Evolutionary conservation across 2,797 vertebrate species (phyloP), one percentile per base, ranked within the genome.

Genomic region (Enteromius fasciolatus): DNA sequence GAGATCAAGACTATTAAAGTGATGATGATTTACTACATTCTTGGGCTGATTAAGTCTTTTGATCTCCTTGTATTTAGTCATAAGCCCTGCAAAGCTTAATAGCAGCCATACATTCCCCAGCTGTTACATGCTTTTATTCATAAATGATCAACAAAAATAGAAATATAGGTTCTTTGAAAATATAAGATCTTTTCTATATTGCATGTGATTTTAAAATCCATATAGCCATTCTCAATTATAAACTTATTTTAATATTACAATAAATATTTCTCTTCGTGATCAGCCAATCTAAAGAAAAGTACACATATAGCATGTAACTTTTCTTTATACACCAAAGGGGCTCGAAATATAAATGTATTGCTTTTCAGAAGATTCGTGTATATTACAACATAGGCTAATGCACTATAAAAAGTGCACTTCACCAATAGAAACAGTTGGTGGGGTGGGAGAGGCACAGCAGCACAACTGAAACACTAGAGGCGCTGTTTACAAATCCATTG

Each of bases 251-350:
- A 87, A 77, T 84, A 66, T 33, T 64, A 66, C 70, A 48, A 84
- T 76, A 84, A 36, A 85, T 84, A 86, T 54, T 77, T 87, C n/a
- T 63, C 74, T 88, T 77, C 41, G 83, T 88, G 78, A 90, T 80
- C 86, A 89, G 82, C 85, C 88, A 89, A 88, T 87, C 75, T 64
- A 77, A 82, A 69, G 85, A 66, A 85, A 86, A 86, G 89, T 85
- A 87, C 41, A 85, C 86, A 61, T 86, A 86, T 75, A 88, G 84
- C 88, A 91, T 93, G 93, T 93, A 93, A 92, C 93, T 93, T 92
- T 91, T 91, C 18, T 61, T 48, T 28, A 61, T 76, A 63, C 39
- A 63, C 10, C 3, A 74, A 66, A 28, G 8, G n/a, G 44, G 41
- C 46, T 36, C 41, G 54, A 67, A 66, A 41, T 81, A 57, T 31